Evolutionary conservation across 2,113 vertebrate species (phyloP), one percentile per base, ranked within the genome.

Genomic region (Ageneiosus marmoratus): DNA sequence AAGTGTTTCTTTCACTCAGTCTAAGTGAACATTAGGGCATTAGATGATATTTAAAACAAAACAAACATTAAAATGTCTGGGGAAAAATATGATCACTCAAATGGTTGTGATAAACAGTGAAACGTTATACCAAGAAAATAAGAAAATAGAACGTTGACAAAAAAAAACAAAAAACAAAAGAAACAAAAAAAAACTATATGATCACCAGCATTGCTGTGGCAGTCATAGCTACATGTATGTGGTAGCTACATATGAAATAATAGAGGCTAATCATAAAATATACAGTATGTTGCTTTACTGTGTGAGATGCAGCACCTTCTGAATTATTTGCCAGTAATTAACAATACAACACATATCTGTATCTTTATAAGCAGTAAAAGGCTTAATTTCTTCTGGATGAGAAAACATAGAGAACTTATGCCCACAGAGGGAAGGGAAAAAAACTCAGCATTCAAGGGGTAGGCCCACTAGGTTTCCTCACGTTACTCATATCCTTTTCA

Each of bases 401-500:
- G 75, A 48, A 55, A 75, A 34, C 8, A 24, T 83, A 24, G 29
- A 37, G 60, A 55, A 50, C 58, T 76, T 20, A 34, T 32, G 20
- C 34, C 44, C 37, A 53, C 46, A 29, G 6, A 83, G n/a, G 20
- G 37, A 73, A 73, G 37, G 53, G 60, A 62, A 75, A 72, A 73
- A 62, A 9, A 44, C 58, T 41, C 58, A 50, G 81, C 41, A 65
- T 60, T 55, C 22, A 65, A 34, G 34, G 58, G 75, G 48, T 24
- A 27, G 74, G 60, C 34, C 44, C 9, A n/a, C 44, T 53, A 55
- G 63, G 62, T 67, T 65, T 77, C 81, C 74, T 83, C 75, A 22
- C 48, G 62, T 83, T 83, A 83, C 75, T 78, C 82, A 83, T 75
- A 78, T 83, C 82, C 82, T 83, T 74, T 72, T 60, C 27, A 27